Percentiles rank a stretch among this genome's conserved stretches.
These are phyloP conservation scores for Oreocharis arfaki DNA, from an alignment of 2,113 vertebrate species.

Conservation along the genomic window DNA sequence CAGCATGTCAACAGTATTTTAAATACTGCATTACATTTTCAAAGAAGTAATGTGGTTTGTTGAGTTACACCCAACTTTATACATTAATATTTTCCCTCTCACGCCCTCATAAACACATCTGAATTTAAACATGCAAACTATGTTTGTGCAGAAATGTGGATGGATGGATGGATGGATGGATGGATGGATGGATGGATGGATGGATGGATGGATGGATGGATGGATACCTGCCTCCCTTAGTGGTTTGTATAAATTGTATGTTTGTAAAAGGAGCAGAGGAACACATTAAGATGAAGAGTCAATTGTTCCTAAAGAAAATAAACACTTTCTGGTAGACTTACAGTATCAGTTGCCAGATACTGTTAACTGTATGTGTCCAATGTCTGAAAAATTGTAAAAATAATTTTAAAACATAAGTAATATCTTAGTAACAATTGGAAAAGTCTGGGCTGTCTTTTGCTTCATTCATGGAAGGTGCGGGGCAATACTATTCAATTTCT, in stretches of 20 bases:
- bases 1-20: slow-evolving; percentile 12
- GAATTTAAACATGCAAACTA: not conserved
- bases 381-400: not conserved
- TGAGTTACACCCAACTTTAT: not conserved
- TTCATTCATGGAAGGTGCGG: not conserved
- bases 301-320: not conserved
- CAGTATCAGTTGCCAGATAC: not conserved
- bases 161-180: not conserved
- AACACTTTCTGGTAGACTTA: not conserved
- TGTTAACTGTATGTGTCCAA: not conserved
- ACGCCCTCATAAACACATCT: not conserved
- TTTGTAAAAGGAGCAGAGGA: not conserved
- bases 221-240: not conserved
- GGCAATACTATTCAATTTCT: not conserved
- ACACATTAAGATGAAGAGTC: not conserved
- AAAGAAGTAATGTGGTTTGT: slow-evolving; percentile 17
- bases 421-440: not conserved
- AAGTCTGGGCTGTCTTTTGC: not conserved
- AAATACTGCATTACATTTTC: slow-evolving; percentile 11
- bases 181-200: not conserved
- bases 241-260: not conserved
- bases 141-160: not conserved
- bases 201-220: not conserved
- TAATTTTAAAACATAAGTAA: not conserved
- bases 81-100: slow-evolving; percentile 3